Base-by-base conservation (phyloP, 2,113 vertebrate species). In the Danio rerio region DNA sequence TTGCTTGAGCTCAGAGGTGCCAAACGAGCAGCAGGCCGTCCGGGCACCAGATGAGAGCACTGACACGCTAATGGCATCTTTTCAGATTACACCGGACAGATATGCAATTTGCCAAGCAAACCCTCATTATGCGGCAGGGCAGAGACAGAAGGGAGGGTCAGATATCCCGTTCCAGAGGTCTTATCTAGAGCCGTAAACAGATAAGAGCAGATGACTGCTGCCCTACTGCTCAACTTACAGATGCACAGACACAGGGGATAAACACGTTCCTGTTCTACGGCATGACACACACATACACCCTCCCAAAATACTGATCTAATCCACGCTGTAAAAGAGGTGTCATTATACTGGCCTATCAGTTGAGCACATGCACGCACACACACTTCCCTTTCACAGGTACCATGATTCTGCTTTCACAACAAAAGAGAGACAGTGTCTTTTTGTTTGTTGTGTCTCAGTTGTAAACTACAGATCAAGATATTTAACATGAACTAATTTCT, bases 161-260 rank as follows among this genome's bases (percentile, higher is more conserved):
- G 92, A 90, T 94, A 95, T 95, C 92, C 89, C 92, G 93, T 90
- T 91, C 87, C 85, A 88, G 91, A 81, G 84, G 92, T 92, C 94
- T 96, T 96, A 96, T 96, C 94, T 93, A 16, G 86, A 89, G 91
- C 91, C 83, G 89, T 92, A 94, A 95, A 94, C 90, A 95, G 95
- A 96, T 93, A 95, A 93, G 88, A 89, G 93, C 92, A 92, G 92
- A 92, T 87, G 89, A 78, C 75, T 55, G 84, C 70, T 68, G 56
- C 88, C 85, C 89, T 89, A 87, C 85, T 94, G 91, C 88, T 93
- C 92, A 88, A 88, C 86, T 88, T 90, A 71, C 71, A 78, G 86
- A 84, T 76, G 82, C 70, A 85, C 82, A 84, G 80, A 87, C 73
- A 53, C 82, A n/a, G n/a, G 61, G 58, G 55, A 66, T 83, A 62